Percentiles rank a stretch among this genome's conserved stretches.
These are phyloP conservation scores for Mercenaria mercenaria DNA, from an alignment of 1,140 invertebrate genomes.

Conservation along the genomic window DNA sequence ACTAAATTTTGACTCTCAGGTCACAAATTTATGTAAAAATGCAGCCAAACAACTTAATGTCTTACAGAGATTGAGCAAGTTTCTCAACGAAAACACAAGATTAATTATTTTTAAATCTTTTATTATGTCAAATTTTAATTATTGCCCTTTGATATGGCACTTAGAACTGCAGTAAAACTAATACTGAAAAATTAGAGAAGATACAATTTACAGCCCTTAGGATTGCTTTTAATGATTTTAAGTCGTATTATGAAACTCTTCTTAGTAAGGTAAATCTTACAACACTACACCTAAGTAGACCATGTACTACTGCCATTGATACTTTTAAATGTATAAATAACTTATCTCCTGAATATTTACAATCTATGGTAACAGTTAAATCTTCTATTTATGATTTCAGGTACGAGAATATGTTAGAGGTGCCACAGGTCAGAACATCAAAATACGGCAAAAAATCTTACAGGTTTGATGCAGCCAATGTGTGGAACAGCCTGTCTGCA, in stretches of 20 bases:
- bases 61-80: too few relatives aligned
- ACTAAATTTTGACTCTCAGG: too few relatives aligned
- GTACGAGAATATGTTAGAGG: not conserved
- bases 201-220: constrained; percentile 33
- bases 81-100: too few relatives aligned
- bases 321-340: constrained; percentile 2
- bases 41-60: too few relatives aligned
- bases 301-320: not conserved
- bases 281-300: not conserved
- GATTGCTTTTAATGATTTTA: not conserved
- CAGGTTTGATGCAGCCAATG: not conserved
- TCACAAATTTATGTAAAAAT: too few relatives aligned
- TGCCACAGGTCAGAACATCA: not conserved
- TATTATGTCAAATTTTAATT: constrained; percentile 50
- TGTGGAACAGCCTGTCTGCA: constrained; percentile 12
- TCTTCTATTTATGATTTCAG: constrained; percentile 9
- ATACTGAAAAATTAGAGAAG: constrained; percentile 48
- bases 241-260: not conserved
- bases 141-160: constrained; percentile 35
- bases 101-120: too few relatives aligned
- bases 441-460: not conserved
- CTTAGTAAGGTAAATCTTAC: not conserved
- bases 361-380: not conserved
- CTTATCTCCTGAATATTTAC: not conserved
- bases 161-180: constrained; percentile 23